Evolutionary conservation across 2,113 vertebrate species (phyloP), one percentile per base, ranked within the genome.

Genomic region (Penelope pileata): DNA sequence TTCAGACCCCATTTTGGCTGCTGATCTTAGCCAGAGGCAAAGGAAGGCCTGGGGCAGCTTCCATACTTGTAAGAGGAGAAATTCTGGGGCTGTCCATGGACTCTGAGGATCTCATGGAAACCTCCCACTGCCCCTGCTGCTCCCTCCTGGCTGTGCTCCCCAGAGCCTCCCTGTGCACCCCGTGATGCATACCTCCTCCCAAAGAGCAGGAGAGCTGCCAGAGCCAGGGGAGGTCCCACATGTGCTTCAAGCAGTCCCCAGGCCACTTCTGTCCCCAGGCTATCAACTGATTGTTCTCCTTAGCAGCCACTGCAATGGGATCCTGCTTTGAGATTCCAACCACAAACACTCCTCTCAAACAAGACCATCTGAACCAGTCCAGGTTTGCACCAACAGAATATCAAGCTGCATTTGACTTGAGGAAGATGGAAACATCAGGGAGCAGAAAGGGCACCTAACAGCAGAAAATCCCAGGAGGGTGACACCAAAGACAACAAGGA

Each of bases 291-390:
- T 43, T 79, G 86, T 90, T 79, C 3, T 1, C 32, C 85, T 48
- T 5, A 50, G n/a, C 75, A 86, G 40, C 36, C 59, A 47, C 38
- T 50, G 69, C 69, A 93, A 83, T 83, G 36, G 58, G 36, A 85
- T 60, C 23, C 62, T 56, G 22, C 36, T 85, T 83, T 88, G 3
- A 45, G 27, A 82, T 43, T 90, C 54, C 88, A 93, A 72, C 64
- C n/a, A 66, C n/a, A 93, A 91, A 91, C 29, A 74, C 12, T 18
- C 76, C 90, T 72, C 69, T 68, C 54, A 91, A 95, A 90, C 7
- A 87, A 95, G 81, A 85, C 64, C 81, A 82, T 45, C 58, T 86
- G 36, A 83, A 16, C 16, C 87, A 83, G 76, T 42, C 27, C 21
- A 78, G 50, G 10, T 79, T 80, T 73, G 53, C 67, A 62, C 9